Evolutionary conservation across 2,888 invertebrate species (phyloP).

Genomic region (Zele albiditarsus): DNA sequence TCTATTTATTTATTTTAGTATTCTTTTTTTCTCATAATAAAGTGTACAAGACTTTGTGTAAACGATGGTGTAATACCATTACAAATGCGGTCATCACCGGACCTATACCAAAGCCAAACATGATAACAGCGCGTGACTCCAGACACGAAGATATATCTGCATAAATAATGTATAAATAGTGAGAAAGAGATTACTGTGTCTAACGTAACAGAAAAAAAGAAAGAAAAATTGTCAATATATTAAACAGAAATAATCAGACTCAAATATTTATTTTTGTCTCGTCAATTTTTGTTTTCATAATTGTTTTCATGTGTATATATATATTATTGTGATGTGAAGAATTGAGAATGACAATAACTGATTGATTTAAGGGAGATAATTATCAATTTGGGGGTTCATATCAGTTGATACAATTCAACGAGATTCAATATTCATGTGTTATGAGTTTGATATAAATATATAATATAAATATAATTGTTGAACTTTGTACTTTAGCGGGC

Average conservation of each 20-base stretch:
- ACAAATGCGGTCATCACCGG: background rate
- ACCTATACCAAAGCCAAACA: background rate
- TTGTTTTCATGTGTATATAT: background rate
- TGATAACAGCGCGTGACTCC: background rate
- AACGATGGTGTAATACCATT: background rate
- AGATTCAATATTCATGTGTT: background rate
- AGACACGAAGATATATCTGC: background rate
- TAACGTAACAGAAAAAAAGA: background rate
- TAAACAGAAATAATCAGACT: background rate
- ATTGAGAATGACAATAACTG: background rate
- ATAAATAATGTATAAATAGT: no score
- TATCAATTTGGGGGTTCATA: background rate
- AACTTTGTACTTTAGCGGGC: conserved; percentile 39
- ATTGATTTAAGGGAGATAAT: background rate
- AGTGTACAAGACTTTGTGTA: no score
- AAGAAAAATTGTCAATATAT: background rate
- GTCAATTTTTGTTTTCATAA: background rate
- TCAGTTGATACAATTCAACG: background rate
- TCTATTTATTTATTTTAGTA: no score
- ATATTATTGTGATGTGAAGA: background rate
- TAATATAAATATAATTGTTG: conserved; percentile 34
- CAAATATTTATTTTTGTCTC: background rate
- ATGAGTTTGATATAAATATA: background rate
- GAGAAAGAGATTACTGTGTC: no score
- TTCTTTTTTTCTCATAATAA: no score